A percentile compares a stretch with the other conserved stretches of the same genome.
phyloP scores from a whole-genome alignment of 1,140 invertebrate genomes.

The Bilobella aurantiaca region DNA sequence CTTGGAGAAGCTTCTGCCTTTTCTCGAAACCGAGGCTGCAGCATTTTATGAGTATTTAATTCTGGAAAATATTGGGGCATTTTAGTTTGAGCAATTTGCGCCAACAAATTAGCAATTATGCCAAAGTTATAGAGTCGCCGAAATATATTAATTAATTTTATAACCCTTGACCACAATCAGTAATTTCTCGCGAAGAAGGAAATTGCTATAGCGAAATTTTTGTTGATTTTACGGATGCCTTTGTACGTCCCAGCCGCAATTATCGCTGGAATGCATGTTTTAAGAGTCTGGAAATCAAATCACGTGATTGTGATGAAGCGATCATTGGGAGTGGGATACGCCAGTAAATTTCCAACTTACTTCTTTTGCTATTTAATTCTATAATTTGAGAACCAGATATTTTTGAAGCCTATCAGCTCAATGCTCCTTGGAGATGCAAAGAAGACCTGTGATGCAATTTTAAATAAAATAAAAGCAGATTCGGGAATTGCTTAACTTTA shows the following conservation, averaged over 20 bases:
- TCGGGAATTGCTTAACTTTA: neutral
- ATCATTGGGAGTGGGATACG: conserved; percentile 25
- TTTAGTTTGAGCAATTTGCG: neutral
- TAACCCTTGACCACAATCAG: neutral
- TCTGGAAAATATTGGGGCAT: neutral
- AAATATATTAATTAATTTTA: neutral
- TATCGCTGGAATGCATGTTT: conserved; percentile 85
- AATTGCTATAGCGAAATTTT: neutral
- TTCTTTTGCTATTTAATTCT: neutral
- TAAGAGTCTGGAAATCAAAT: conserved; percentile 73
- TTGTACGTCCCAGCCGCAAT: conserved; percentile 40
- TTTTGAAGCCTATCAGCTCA: conserved; percentile 77
- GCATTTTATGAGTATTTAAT: neutral
- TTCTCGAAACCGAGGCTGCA: neutral
- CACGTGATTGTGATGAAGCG: conserved; percentile 86
- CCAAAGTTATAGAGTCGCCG: no score
- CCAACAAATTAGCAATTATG: neutral
- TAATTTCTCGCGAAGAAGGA: neutral
- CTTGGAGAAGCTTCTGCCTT: neutral
- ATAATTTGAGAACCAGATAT: conserved; percentile 77
- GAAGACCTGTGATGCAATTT: conserved; percentile 73
- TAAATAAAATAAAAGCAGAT: conserved; percentile 49
- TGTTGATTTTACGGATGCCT: neutral
- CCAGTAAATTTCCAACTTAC: conserved; percentile 13
- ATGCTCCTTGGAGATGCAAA: conserved; percentile 89